Percentiles rank a stretch among this genome's conserved stretches.
phyloP scores from a whole-genome alignment of 2,113 vertebrate genomes.

The Patagioenas fasciata region DNA sequence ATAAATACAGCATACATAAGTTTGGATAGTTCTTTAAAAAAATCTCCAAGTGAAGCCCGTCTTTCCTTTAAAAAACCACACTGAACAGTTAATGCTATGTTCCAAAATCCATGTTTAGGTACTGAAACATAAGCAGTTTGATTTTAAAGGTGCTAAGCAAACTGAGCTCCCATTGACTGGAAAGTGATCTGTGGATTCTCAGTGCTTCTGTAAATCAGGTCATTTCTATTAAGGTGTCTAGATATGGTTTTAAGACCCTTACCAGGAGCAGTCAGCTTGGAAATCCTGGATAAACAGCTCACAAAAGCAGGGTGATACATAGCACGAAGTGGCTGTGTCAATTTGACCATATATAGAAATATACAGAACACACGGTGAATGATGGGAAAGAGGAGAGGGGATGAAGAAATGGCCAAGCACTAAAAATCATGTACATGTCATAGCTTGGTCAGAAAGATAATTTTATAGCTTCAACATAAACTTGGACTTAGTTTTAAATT shows the following conservation, averaged over 20 bases:
- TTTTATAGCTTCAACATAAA: neutral
- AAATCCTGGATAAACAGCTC: neutral
- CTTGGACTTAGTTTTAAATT: conserved; percentile 3
- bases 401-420: neutral
- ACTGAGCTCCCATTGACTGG: neutral
- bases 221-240: neutral
- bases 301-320: neutral
- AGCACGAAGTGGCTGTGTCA: accelerated
- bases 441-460: neutral
- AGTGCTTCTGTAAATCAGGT: neutral
- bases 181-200: neutral
- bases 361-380: neutral
- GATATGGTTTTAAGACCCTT: neutral
- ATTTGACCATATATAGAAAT: neutral
- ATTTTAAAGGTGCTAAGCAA: conserved; percentile 13
- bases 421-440: neutral
- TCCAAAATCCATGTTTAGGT: neutral
- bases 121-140: neutral
- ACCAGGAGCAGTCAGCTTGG: neutral
- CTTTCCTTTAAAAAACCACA: neutral
- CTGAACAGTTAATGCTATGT: neutral
- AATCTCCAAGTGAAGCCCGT: neutral
- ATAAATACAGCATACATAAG: neutral
- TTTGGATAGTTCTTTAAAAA: neutral
- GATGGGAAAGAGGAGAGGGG: neutral